Conservation (phyloP, 2,113 vertebrate species). For the Ailurus styani region DNA sequence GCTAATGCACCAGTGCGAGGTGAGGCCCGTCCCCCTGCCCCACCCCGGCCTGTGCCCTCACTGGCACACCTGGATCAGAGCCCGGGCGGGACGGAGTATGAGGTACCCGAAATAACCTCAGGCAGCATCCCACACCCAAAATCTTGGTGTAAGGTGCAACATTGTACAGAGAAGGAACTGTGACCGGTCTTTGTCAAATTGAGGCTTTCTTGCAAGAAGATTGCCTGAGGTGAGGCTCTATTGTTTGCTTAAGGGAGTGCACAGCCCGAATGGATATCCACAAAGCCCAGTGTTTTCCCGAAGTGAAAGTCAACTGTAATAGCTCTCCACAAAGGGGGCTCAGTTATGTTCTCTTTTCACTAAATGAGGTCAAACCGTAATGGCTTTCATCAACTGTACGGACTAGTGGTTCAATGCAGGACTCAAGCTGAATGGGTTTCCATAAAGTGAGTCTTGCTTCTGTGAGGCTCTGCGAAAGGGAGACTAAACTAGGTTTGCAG, state of each 20-base stretch:
- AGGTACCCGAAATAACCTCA: not conserved
- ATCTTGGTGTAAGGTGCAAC: not conserved
- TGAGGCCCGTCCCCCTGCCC: conserved; percentile 54
- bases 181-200: not conserved
- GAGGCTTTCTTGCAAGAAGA: not conserved
- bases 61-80: not conserved
- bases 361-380: not conserved
- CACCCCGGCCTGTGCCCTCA: not conserved
- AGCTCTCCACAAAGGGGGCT: not conserved
- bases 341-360: not conserved
- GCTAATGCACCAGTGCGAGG: conserved; percentile 92
- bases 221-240: conserved; percentile 7
- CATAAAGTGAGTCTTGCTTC: not conserved
- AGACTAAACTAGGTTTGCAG: not conserved
- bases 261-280: not conserved
- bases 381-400: not conserved
- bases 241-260: conserved; percentile 39
- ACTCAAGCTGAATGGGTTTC: not conserved
- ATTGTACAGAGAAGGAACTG: not conserved
- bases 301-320: not conserved
- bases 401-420: not conserved
- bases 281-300: not conserved
- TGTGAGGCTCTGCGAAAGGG: not conserved
- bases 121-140: not conserved
- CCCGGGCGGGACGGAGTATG: not conserved